Evolutionary conservation across 2,888 invertebrate species (phyloP), one percentile per base, ranked within the genome.

Genomic region (Criorhina ranunculi): DNA sequence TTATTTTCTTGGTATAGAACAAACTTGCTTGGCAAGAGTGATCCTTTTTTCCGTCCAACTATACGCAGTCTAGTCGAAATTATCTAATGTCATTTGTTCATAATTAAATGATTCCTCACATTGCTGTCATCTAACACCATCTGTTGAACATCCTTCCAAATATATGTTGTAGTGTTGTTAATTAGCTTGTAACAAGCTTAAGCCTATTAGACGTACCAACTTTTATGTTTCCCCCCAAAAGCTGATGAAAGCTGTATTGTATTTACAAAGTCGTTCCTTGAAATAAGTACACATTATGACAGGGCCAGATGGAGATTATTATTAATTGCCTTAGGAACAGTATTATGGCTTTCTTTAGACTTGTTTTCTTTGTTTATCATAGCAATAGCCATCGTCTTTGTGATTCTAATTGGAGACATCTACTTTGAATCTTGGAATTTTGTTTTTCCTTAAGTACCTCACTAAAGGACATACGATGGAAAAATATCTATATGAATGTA

Each of bases 271-370:
- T 2, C n/a, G 5, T 67, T 59, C 66, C 33, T 76, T 40, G 3
- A 15, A 66, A 67, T 24, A 24, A 24, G 24, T 24, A 24, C 24
- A 4, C 24, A 42, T 67, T 42, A 60, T 60, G 59, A 67, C 69
- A 69, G 29, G 53, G 12, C 64, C 60, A 77, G 77, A 77, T 69
- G 53, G 35, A 60, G 60, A 69, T 77, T 53, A 66, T 60, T 69
- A 77, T 69, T 53, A 62, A 77, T 77, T 77, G 67, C 51, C 76
- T 15, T 37, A 40, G 44, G 29, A 76, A 59, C 46, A 75, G 59
- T 37, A 24, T 3, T 64, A 15, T 17, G 35, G 35, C 24, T 37
- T 64, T 66, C 46, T 66, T 33, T 44, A 46, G 31, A 33, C 15
- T n/a, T 33, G 11, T 5, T 44, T 12, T 40, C 2, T 51, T 51